Conservation (phyloP, 2,888 invertebrate species). For the Aleiodes alternator region DNA sequence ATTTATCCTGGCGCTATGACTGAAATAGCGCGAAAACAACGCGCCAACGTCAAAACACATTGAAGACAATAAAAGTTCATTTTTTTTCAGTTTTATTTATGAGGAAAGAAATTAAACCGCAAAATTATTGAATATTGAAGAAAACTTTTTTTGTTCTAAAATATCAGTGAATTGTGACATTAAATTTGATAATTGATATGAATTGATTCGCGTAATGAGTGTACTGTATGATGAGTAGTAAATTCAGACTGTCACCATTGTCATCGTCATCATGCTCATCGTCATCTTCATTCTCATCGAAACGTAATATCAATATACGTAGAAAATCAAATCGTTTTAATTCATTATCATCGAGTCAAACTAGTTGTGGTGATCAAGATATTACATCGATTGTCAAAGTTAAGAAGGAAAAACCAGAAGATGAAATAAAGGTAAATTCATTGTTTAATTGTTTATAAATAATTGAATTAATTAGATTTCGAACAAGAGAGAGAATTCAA, state of each 20-base stretch:
- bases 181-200: not conserved
- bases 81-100: not conserved
- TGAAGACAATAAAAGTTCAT: not conserved
- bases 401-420: constrained; percentile 84
- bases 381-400: constrained; percentile 71
- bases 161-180: not conserved
- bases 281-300: constrained; percentile 20
- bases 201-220: constrained; percentile 15
- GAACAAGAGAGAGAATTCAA: no score
- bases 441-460: constrained; percentile 1
- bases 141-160: not conserved
- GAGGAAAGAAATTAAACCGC: no score
- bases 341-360: constrained; percentile 43
- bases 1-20: constrained; percentile 8
- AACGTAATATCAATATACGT: constrained; percentile 40
- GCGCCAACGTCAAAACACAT: constrained; percentile 9
- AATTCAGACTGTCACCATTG: constrained; percentile 46
- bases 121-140: no score
- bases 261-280: constrained; percentile 46
- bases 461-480: not conserved
- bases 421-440: constrained; percentile 84
- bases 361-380: constrained; percentile 39
- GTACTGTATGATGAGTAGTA: constrained; percentile 52
- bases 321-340: constrained; percentile 43
- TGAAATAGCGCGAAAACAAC: not conserved